Conservation (phyloP, 2,797 vertebrate genomes). For the Pseudochirops cupreus region DNA sequence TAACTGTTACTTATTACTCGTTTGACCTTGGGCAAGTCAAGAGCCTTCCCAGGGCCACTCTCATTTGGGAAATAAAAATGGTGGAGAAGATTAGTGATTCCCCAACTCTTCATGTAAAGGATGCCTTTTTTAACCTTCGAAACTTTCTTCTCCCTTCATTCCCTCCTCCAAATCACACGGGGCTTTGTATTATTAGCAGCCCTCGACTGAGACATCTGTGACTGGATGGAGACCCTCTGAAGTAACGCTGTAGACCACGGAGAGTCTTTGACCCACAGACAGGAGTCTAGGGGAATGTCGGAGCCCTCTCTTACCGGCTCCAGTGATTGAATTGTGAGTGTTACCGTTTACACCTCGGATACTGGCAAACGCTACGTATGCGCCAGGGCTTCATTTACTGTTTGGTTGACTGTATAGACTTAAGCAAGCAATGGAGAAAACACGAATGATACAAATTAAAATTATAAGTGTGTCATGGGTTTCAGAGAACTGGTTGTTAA, state of each 20-base stretch:
- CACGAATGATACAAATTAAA: not conserved
- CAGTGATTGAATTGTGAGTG: not conserved
- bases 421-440: not conserved
- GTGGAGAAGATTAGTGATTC: not conserved
- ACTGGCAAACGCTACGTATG: not conserved
- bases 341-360: not conserved
- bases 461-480: not conserved
- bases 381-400: not conserved
- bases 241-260: not conserved
- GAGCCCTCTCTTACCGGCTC: not conserved
- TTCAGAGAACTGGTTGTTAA: not conserved
- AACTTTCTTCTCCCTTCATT: not conserved
- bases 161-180: not conserved
- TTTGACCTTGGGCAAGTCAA: not conserved
- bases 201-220: not conserved
- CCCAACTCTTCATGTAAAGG: not conserved
- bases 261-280: not conserved
- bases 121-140: not conserved
- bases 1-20: not conserved
- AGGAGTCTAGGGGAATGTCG: not conserved
- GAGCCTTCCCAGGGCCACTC: not conserved
- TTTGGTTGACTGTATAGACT: not conserved
- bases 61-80: not conserved
- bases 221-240: not conserved
- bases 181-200: not conserved